Conservation (phyloP, 2,797 vertebrate genomes). For the Staurois parvus region DNA sequence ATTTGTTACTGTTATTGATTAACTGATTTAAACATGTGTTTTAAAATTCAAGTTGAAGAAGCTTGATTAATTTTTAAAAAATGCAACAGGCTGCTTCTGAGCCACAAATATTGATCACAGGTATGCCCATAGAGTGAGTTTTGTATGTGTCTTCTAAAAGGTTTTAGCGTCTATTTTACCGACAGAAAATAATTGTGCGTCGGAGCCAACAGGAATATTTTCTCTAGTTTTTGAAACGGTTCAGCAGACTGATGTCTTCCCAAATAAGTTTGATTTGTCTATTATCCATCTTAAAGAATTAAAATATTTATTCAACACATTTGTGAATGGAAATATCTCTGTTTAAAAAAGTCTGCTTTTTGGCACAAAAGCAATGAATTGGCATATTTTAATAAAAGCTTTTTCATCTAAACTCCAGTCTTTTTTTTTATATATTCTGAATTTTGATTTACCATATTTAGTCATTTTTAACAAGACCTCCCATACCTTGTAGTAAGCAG, state of each 20-base stretch:
- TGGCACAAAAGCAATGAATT: slow-evolving; percentile 1
- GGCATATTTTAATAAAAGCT: slow-evolving; percentile 17
- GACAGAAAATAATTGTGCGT: background rate
- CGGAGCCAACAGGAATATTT: too few relatives aligned
- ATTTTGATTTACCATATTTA: slow-evolving; percentile 56
- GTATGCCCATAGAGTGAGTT: too few relatives aligned
- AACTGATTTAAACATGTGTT: too few relatives aligned
- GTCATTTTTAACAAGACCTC: slow-evolving; percentile 43
- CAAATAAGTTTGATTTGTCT: background rate
- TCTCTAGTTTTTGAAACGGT: background rate
- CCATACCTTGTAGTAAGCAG: slow-evolving; percentile 29
- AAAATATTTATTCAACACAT: background rate
- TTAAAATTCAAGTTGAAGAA: too few relatives aligned
- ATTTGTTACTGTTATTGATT: too few relatives aligned
- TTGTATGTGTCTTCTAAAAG: too few relatives aligned
- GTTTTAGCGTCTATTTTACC: background rate
- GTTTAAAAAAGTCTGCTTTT: background rate
- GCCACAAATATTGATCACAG: too few relatives aligned
- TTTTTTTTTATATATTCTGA: background rate
- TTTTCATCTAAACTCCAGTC: background rate
- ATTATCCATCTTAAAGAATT: background rate
- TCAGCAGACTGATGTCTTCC: background rate
- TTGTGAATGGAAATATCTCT: background rate
- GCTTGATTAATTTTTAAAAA: too few relatives aligned
- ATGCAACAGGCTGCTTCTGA: too few relatives aligned